Percentiles rank a stretch among this genome's conserved stretches.
Conservation (phyloP, 2,888 invertebrate genomes). For the Phengaris alcon region DNA sequence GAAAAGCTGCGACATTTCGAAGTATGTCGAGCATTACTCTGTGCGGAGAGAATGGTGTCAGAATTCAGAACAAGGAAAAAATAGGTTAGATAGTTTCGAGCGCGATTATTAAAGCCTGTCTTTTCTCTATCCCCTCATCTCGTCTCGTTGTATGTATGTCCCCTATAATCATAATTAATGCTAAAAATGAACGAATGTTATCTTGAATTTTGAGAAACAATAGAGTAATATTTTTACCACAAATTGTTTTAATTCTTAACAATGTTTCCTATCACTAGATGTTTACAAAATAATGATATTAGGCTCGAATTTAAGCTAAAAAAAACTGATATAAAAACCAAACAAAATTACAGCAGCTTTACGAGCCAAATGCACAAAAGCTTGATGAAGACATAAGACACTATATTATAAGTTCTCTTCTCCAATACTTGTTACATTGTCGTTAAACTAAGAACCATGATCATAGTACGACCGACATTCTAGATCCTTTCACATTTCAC, state of each 20-base stretch:
- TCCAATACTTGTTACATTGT: background rate
- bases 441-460: background rate
- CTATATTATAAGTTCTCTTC: background rate
- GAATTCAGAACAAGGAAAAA: background rate
- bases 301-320: too few relatives aligned
- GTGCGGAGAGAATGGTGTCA: background rate
- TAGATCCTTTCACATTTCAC: conserved; percentile 11
- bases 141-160: background rate
- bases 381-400: background rate
- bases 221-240: background rate
- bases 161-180: too few relatives aligned
- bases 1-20: background rate
- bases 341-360: too few relatives aligned
- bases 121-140: conserved; percentile 2
- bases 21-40: background rate
- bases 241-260: too few relatives aligned
- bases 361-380: too few relatives aligned
- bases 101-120: background rate
- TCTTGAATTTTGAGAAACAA: background rate
- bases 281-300: too few relatives aligned
- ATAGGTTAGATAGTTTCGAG: conserved; percentile 9
- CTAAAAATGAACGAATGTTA: background rate
- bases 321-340: too few relatives aligned
- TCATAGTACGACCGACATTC: background rate
- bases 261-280: too few relatives aligned